phyloP scores from a whole-genome alignment of 2,113 vertebrate genomes.

The Corydoras sp. region DNA sequence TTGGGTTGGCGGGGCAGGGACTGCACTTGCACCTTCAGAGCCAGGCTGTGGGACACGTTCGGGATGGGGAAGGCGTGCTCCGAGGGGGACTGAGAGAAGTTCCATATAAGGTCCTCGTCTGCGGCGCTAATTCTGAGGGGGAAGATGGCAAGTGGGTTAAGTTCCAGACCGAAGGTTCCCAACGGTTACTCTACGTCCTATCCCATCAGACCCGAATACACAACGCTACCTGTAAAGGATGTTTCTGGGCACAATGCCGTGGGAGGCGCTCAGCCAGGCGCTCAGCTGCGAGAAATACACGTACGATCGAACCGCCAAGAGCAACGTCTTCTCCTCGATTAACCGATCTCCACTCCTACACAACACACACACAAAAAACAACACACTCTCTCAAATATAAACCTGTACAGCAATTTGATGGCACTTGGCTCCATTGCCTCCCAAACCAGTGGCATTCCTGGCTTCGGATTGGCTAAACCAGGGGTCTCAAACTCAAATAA shows the following conservation, averaged over 20 bases:
- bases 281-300: constrained; percentile 99
- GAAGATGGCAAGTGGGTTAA: no score
- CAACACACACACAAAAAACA: constrained; percentile 4
- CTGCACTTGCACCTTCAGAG: constrained; percentile 93
- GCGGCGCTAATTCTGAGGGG: constrained; percentile 87
- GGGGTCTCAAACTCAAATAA: no score
- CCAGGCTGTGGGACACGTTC: constrained; percentile 90
- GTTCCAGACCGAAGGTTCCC: no score
- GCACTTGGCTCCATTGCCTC: background rate
- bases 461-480: no score
- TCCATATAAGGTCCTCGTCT: constrained; percentile 86
- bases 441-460: no score
- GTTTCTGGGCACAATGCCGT: constrained; percentile 94
- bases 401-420: background rate
- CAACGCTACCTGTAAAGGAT: constrained; percentile 90
- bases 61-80: constrained; percentile 95
- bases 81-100: constrained; percentile 87
- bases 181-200: no score
- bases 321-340: constrained; percentile 92
- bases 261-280: constrained; percentile 96
- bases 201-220: no score
- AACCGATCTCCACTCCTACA: constrained; percentile 86
- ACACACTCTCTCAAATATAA: background rate
- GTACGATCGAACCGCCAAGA: constrained; percentile 92
- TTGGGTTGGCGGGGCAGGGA: constrained; percentile 92